Evolutionary conservation across 2,113 vertebrate genomes (phyloP).

Genomic region (Ameiurus melas): DNA sequence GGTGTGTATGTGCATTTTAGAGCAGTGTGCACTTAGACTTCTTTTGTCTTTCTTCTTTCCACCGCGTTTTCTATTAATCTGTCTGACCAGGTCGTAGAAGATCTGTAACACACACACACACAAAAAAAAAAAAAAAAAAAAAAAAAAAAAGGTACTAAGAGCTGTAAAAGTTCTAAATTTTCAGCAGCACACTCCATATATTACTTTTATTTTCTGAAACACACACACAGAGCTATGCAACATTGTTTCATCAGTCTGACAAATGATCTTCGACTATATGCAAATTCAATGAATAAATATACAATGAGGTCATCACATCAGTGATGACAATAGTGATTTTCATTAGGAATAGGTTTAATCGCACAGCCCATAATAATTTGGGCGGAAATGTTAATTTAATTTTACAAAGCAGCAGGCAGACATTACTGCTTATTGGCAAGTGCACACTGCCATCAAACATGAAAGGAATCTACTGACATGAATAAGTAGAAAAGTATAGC

Average conservation of each 20-base stretch:
- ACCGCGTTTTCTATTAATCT: conserved; percentile 99
- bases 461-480: not conserved
- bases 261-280: not conserved
- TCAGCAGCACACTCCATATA: not conserved
- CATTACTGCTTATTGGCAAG: not conserved
- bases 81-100: conserved; percentile 99
- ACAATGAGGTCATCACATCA: not conserved
- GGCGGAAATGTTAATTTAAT: not conserved
- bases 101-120: conserved; percentile 74
- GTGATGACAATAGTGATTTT: not conserved
- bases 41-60: conserved; percentile 98
- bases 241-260: not conserved
- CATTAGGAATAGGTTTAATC: not conserved
- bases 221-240: not conserved
- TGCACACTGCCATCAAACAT: not conserved
- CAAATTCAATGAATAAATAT: not conserved
- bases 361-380: not conserved
- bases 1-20: conserved; percentile 73
- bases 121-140: no score
- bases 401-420: not conserved
- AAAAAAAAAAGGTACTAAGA: not conserved
- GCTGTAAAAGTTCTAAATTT: not conserved
- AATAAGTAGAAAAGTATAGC: not conserved
- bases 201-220: not conserved
- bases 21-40: conserved; percentile 94